Evolutionary conservation across 1,140 invertebrate species (phyloP), one percentile per base, ranked within the genome.

Genomic region (Pomacea maculata): DNA sequence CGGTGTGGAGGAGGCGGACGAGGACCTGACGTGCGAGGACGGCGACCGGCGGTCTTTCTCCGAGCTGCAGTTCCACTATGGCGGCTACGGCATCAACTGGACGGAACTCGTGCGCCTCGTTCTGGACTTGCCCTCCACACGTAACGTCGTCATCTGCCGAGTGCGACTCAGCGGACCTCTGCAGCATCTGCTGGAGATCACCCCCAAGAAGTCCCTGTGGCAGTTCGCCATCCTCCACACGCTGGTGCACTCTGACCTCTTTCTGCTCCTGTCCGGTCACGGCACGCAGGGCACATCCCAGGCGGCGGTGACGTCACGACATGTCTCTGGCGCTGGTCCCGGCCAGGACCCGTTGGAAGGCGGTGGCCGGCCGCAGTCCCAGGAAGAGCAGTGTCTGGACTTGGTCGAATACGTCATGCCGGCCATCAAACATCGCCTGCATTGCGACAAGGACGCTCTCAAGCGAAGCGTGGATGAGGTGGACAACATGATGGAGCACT

Each of bases 151-250:
- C n/a, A 70, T 85, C 74, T 85, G 84, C 45, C 64, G 76, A 52
- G 80, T 83, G 0, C 45, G 76, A 29, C 67, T 85, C 0, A 85
- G 79, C 52, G 55, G 77, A 0, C 80, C 76, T 15, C 78, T 85
- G 52, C 82, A 85, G 72, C 78, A 80, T 15, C 55, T 85, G 19
- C 78, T 85, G 21, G 73, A 80, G 63, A 83, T 82, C 75, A 85
- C 84, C 21, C 84, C 84, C 1, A 80, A 82, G 55, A 34, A 79
- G 25, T 29, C 78, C 11, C 67, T 85, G 8, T 70, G 82, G 75
- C 78, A 80, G 79, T 85, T 83, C 73, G 78, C 82, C 64, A 82
- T 85, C 55, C 82, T 85, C 14, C 82, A 85, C 75, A 85, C 84
- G 9, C 79, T 85, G 0, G 54, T 85, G 17, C 80, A 85, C 75